Percentiles rank a stretch among this genome's conserved stretches.
Conservation (phyloP, 2,888 invertebrate species). For the Muschampia plurimacula region DNA sequence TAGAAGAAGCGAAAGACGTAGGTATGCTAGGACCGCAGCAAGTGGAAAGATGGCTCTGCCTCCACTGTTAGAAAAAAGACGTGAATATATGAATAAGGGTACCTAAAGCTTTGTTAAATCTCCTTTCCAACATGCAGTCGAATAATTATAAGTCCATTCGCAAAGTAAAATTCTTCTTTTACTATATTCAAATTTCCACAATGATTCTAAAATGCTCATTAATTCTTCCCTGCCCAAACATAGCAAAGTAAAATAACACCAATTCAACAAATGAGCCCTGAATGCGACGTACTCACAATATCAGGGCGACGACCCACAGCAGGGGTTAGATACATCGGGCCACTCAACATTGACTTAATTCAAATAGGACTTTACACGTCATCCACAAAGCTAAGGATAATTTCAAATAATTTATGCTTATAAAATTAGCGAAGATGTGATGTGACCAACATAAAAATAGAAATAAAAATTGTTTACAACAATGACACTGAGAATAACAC, state of each 20-base stretch:
- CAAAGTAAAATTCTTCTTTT: too few relatives aligned
- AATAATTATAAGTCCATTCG: too few relatives aligned
- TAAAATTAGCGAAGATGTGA: background rate
- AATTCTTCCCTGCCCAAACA: background rate
- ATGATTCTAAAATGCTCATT: background rate
- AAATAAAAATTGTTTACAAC: too few relatives aligned
- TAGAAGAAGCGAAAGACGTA: too few relatives aligned
- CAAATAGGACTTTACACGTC: background rate
- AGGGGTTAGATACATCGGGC: conserved; percentile 48
- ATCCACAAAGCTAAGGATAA: background rate
- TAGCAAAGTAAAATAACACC: background rate
- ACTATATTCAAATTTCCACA: too few relatives aligned
- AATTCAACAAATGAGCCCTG: conserved; percentile 4
- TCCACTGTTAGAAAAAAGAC: too few relatives aligned
- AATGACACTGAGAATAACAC: too few relatives aligned
- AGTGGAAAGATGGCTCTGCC: too few relatives aligned
- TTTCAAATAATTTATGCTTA: background rate
- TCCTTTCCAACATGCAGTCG: too few relatives aligned
- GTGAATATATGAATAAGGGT: too few relatives aligned
- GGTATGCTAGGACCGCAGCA: too few relatives aligned
- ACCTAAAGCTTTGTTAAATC: too few relatives aligned
- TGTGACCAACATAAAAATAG: background rate
- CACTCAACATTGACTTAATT: conserved; percentile 13
- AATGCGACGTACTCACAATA: conserved; percentile 11
- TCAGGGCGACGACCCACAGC: conserved; percentile 50